Evolutionary conservation across 2,888 invertebrate genomes (phyloP).

Genomic region (Nineta flava): DNA sequence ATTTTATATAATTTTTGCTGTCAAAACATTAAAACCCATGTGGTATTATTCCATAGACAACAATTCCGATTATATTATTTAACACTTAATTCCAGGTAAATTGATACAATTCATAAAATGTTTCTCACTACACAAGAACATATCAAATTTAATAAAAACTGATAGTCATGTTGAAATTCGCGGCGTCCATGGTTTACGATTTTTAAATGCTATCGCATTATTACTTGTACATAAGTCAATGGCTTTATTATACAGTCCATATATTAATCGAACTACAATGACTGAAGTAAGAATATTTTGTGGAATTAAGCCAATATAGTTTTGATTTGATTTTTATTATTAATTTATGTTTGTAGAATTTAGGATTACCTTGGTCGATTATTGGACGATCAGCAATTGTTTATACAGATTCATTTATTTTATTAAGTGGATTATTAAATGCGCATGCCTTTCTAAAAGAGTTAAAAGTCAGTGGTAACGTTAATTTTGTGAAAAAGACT

Average conservation of each 20-base stretch:
- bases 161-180: conserved; percentile 30
- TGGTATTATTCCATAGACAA: too few relatives aligned
- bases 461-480: conserved; percentile 31
- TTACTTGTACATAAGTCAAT: conserved; percentile 40
- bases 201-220: conserved; percentile 36
- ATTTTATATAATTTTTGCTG: too few relatives aligned
- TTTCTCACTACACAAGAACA: conserved; percentile 35
- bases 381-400: conserved; percentile 41
- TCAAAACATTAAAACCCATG: too few relatives aligned
- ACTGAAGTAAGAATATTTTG: conserved; percentile 28
- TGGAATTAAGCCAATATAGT: conserved; percentile 5
- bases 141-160: conserved; percentile 29
- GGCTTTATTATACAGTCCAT: conserved; percentile 41
- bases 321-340: neutral
- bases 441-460: conserved; percentile 36
- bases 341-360: neutral
- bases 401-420: conserved; percentile 44
- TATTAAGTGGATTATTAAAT: conserved; percentile 41
- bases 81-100: conserved; percentile 4
- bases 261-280: conserved; percentile 36
- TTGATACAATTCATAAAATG: conserved; percentile 23
- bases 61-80: neutral
- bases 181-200: conserved; percentile 36
- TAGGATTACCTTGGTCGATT: conserved; percentile 36
- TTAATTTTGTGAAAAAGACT: conserved; percentile 31